Evolutionary conservation across 53 echinoderm and acorn worm species (phyloP).

Genomic region (Mesocentrotus franciscanus): DNA sequence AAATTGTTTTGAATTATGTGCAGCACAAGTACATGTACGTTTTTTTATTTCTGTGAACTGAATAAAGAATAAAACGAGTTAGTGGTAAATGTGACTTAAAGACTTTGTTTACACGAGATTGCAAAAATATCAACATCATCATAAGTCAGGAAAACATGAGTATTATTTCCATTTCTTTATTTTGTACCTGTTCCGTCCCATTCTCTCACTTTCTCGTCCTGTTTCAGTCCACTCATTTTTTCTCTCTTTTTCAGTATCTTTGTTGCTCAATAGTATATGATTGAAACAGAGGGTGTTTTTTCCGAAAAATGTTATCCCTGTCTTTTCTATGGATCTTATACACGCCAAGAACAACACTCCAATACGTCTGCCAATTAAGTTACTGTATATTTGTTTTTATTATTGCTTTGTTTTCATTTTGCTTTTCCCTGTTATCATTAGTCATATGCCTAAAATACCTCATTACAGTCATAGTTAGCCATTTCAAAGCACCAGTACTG

Average conservation of each 20-base stretch:
- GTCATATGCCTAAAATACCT: background rate
- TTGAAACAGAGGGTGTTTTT: no score
- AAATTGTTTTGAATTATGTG: background rate
- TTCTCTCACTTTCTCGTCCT: background rate
- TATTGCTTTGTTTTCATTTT: slow-evolving; percentile 48
- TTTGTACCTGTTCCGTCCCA: background rate
- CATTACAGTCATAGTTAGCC: background rate
- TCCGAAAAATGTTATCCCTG: no score
- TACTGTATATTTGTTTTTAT: slow-evolving; percentile 1
- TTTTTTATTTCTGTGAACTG: background rate
- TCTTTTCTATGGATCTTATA: no score
- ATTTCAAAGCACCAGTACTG: slow-evolving; percentile 36
- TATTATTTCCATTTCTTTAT: background rate
- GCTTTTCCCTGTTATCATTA: slow-evolving; percentile 12
- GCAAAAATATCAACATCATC: no score
- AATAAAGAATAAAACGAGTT: background rate
- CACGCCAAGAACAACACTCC: background rate
- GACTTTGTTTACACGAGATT: background rate
- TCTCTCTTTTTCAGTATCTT: background rate
- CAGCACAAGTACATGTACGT: background rate
- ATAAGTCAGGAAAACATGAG: no score
- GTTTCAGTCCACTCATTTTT: background rate
- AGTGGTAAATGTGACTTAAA: background rate
- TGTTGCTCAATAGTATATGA: background rate
- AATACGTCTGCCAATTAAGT: background rate